A percentile compares a stretch with the other conserved stretches of the same genome.
Evolutionary conservation across 1,140 invertebrate species (phyloP).

Genomic region (Calephelis virginiensis): DNA sequence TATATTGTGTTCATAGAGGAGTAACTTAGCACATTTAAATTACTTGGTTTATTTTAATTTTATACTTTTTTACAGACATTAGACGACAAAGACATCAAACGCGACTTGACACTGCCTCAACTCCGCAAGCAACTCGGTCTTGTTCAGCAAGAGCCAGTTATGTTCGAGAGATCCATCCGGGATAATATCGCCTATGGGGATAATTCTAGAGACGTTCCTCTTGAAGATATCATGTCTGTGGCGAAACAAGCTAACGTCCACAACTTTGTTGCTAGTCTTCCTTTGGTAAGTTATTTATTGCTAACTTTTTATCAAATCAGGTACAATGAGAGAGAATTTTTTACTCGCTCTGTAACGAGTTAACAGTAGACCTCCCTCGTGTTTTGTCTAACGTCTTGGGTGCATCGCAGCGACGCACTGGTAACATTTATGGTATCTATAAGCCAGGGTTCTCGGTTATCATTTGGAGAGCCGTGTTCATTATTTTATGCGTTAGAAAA

Average conservation of each 20-base stretch:
- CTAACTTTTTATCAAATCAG: neutral
- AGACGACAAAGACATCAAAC: slow-evolving; percentile 74
- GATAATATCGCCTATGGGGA: slow-evolving; percentile 93
- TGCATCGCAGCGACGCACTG: too few relatives aligned
- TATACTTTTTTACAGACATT: slow-evolving; percentile 53
- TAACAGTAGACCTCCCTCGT: too few relatives aligned
- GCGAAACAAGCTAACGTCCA: slow-evolving; percentile 91
- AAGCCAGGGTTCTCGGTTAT: too few relatives aligned
- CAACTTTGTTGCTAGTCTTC: slow-evolving; percentile 81
- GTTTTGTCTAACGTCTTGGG: too few relatives aligned
- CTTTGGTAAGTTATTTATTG: slow-evolving; percentile 33
- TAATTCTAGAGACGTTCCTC: slow-evolving; percentile 79
- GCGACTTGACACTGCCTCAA: slow-evolving; percentile 66
- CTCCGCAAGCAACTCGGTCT: slow-evolving; percentile 82
- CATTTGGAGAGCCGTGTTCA: too few relatives aligned
- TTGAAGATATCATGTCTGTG: slow-evolving; percentile 86
- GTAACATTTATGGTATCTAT: too few relatives aligned
- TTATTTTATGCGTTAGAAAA: too few relatives aligned
- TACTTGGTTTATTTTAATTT: neutral
- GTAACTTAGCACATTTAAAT: too few relatives aligned
- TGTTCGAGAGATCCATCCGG: slow-evolving; percentile 88
- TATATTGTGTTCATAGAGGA: too few relatives aligned
- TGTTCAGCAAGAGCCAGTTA: slow-evolving; percentile 87
- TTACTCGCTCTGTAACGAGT: too few relatives aligned
- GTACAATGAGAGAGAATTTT: too few relatives aligned